These are phyloP conservation scores for Hirundichthys speculiger DNA, from an alignment of 2,113 vertebrate species.

Conservation along the genomic window DNA sequence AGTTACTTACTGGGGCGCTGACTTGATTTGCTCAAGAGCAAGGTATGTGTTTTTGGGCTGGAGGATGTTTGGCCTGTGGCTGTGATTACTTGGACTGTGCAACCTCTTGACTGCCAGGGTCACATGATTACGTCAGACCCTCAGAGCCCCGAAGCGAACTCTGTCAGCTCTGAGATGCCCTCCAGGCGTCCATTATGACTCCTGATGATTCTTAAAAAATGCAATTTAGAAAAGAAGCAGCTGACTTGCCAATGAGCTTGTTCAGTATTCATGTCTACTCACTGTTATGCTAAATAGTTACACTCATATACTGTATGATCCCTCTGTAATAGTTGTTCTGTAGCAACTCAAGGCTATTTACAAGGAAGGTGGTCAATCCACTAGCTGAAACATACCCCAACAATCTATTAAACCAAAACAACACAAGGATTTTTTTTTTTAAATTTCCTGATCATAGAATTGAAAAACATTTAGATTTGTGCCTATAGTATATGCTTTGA, in stretches of 20 bases:
- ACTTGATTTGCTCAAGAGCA: neutral
- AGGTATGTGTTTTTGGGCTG: neutral
- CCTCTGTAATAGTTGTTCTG: too few species aligned
- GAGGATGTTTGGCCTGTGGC: slow-evolving; percentile 31
- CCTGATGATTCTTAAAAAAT: slow-evolving; percentile 6
- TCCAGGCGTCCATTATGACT: slow-evolving; percentile 13
- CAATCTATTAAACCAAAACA: too few species aligned
- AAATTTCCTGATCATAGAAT: too few species aligned
- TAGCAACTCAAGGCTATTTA: too few species aligned
- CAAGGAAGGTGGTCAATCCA: too few species aligned
- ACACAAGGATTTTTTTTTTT: too few species aligned
- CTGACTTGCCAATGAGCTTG: slow-evolving; percentile 12
- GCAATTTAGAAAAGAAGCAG: neutral
- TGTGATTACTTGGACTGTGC: slow-evolving; percentile 30
- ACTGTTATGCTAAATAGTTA: too few species aligned
- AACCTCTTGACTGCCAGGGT: slow-evolving; percentile 58
- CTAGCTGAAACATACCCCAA: too few species aligned
- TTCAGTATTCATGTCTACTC: neutral
- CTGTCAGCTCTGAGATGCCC: neutral
- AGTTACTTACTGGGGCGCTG: too few species aligned
- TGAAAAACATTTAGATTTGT: too few species aligned
- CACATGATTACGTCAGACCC: slow-evolving; percentile 62
- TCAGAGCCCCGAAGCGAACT: slow-evolving; percentile 30
- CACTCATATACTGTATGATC: too few species aligned
- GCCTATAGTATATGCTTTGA: too few species aligned